Evolutionary conservation across 2,888 invertebrate species (phyloP).

Genomic region (Pollenia griseotomentosa): DNA sequence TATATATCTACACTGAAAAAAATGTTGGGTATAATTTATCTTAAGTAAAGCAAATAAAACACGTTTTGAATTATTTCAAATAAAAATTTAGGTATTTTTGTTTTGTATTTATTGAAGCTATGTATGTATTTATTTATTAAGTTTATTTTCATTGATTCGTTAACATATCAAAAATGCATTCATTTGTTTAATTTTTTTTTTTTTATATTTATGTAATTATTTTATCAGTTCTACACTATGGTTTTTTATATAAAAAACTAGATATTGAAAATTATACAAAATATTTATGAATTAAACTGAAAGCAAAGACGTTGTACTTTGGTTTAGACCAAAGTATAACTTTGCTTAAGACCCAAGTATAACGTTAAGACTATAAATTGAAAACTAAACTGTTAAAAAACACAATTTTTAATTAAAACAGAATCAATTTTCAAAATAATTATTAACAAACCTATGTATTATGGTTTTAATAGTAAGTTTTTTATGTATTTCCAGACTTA

Average conservation of each 20-base stretch:
- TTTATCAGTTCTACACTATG: conserved; percentile 42
- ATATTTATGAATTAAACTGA: background rate
- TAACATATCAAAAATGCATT: conserved; percentile 68
- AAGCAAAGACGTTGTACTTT: background rate
- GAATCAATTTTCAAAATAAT: too few relatives aligned
- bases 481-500: background rate
- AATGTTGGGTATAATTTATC: too few relatives aligned
- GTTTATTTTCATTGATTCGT: conserved; percentile 49
- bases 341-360: too few relatives aligned
- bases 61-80: background rate
- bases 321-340: too few relatives aligned
- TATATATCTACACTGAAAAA: too few relatives aligned
- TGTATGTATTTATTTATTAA: conserved; percentile 41
- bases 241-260: background rate
- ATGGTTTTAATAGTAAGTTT: background rate
- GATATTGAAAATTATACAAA: background rate
- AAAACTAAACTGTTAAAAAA: too few relatives aligned
- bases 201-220: background rate
- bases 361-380: too few relatives aligned
- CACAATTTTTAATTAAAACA: too few relatives aligned
- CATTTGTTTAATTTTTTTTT: conserved; percentile 4
- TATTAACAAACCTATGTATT: background rate
- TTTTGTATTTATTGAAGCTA: conserved; percentile 66
- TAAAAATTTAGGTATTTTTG: conserved; percentile 35
- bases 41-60: background rate